These are phyloP conservation scores for Talpa occidentalis DNA, from an alignment of 2,113 vertebrate genomes.

Conservation along the genomic window DNA sequence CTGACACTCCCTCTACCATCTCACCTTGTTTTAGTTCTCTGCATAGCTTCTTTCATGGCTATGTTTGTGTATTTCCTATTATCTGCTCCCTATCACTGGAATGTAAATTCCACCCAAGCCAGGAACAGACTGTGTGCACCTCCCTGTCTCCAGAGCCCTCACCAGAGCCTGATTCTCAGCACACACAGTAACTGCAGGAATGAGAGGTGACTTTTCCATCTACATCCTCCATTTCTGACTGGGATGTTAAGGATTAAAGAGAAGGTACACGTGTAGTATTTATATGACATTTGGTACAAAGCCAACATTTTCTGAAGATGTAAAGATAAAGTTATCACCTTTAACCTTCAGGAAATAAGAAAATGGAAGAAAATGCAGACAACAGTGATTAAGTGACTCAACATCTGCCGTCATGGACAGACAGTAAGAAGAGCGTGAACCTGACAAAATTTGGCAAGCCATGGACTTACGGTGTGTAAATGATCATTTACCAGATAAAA, in stretches of 20 bases:
- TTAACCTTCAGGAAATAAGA: background rate
- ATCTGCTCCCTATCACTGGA: background rate
- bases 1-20: background rate
- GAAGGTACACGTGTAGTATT: rapidly evolving
- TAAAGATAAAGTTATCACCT: background rate
- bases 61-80: background rate
- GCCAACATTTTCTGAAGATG: background rate
- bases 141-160: background rate
- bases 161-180: background rate
- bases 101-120: background rate
- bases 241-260: background rate
- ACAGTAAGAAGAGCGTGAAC: background rate
- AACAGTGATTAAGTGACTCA: background rate
- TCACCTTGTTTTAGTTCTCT: background rate
- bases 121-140: background rate
- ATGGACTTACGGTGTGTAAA: too few species aligned
- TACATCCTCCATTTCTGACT: rapidly evolving
- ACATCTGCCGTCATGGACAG: background rate
- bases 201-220: background rate
- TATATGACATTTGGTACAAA: background rate
- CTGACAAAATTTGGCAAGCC: background rate
- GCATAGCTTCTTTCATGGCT: background rate
- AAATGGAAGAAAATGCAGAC: background rate
- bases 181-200: rapidly evolving
- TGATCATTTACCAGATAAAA: background rate